phyloP scores from a whole-genome alignment of 2,888 invertebrate species.

The Amiota mariae region DNA sequence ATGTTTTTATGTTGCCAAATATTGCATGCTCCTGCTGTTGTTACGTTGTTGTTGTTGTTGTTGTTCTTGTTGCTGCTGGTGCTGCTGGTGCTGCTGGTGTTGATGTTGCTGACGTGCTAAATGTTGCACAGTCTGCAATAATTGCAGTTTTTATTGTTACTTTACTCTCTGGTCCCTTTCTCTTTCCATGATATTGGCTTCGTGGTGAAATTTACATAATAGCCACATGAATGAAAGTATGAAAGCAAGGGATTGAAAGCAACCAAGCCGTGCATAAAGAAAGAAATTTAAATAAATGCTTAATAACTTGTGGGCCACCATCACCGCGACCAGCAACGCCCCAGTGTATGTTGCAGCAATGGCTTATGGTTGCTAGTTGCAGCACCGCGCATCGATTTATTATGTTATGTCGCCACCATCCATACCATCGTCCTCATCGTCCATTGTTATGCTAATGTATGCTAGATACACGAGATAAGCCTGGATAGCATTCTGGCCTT shows the following conservation, averaged over 20 bases:
- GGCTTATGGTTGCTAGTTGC: background rate
- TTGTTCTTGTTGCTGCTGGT: background rate
- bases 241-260: background rate
- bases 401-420: background rate
- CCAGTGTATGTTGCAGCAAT: background rate
- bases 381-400: conserved; percentile 5
- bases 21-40: background rate
- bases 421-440: background rate
- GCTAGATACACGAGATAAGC: conserved; percentile 4
- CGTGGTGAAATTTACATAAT: conserved; percentile 29
- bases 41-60: background rate
- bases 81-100: background rate
- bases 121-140: conserved; percentile 17
- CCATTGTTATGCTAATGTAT: conserved; percentile 29
- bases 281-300: conserved; percentile 8
- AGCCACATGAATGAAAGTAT: background rate
- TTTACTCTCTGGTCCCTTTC: conserved; percentile 10
- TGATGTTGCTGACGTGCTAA: conserved; percentile 14
- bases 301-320: background rate
- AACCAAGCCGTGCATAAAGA: background rate
- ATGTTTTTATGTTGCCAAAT: conserved; percentile 3
- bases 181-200: conserved; percentile 6
- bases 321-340: background rate
- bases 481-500: background rate
- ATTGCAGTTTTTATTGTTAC: conserved; percentile 23